Conservation (phyloP, 2,113 vertebrate genomes). For the Corvus cornix region DNA sequence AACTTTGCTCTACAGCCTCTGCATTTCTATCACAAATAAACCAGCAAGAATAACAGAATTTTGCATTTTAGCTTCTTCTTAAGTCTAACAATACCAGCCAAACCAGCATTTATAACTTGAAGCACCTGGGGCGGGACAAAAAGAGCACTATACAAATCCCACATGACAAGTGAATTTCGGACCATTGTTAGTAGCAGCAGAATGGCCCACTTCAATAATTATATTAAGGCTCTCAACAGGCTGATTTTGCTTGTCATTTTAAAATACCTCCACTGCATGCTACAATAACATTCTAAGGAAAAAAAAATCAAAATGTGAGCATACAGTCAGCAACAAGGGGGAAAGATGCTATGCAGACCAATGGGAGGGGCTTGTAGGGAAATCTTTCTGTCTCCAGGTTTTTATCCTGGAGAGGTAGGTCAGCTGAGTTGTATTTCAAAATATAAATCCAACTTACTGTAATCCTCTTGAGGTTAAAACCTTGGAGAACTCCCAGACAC, state of each 20-base stretch:
- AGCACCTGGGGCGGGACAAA: neutral
- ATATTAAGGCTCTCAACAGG: neutral
- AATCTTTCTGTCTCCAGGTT: neutral
- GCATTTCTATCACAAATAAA: neutral
- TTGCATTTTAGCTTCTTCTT: neutral
- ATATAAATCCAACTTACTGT: slow-evolving; percentile 35
- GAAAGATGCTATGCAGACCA: fast-evolving
- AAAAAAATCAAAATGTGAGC: neutral
- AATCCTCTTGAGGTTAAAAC: neutral
- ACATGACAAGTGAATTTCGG: neutral
- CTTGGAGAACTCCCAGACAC: neutral
- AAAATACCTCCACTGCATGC: neutral
- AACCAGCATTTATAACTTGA: neutral
- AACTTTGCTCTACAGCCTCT: neutral
- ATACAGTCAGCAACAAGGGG: neutral
- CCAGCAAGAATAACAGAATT: neutral
- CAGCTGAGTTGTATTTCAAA: neutral
- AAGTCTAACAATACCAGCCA: neutral
- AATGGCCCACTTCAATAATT: neutral
- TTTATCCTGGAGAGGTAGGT: neutral
- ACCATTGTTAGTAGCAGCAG: neutral
- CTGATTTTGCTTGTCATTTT: neutral
- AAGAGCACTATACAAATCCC: fast-evolving
- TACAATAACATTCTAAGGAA: neutral
- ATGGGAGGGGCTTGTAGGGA: neutral